Evolutionary conservation across 2,113 vertebrate genomes (phyloP), one percentile per base, ranked within the genome.

Genomic region (Ochotona curzoniae): DNA sequence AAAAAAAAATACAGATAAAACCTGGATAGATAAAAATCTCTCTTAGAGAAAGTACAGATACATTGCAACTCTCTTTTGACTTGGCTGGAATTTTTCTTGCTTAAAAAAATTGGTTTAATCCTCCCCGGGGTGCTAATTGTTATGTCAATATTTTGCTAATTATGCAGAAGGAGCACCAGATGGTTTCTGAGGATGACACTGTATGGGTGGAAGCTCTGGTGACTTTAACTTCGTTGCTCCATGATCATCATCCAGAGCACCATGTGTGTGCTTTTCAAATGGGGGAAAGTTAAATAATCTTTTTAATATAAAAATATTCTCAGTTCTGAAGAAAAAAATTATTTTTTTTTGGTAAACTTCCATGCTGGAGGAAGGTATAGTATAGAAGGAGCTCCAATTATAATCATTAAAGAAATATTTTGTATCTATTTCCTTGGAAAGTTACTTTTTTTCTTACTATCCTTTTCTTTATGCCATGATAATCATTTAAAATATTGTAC

Each of bases 131-230:
- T 83, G 78, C 94, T 93, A 91, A 97, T 92, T 97, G 96, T 96
- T 97, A 98, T 97, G 96, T 98, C 96, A 98, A 94, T 97, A 94
- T 97, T 98, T 97, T 98, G 96, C 95, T 98, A 97, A 98, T 98
- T 97, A 94, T 97, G 96, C 88, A 96, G 96, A 97, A 97, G 96
- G 96, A 96, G 92, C 91, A 96, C 89, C 97, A 97, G 97, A 97
- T 98, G 97, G 95, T 97, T 98, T 93, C 95, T 96, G 93, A 97
- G 95, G 94, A 96, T 97, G 94, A 97, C 93, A 91, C 30, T 61
- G 82, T 96, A 96, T 93, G 95, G 96, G 93, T 97, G 95, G 95
- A 95, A 97, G 94, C 92, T 93, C 87, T 96, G 96, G 74, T 93
- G 87, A 96, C 97, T 97, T 92, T 96, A 97, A 96, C 95, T 96